Conservation (phyloP, 1,140 invertebrate genomes). For the Brachionus koreanus region DNA sequence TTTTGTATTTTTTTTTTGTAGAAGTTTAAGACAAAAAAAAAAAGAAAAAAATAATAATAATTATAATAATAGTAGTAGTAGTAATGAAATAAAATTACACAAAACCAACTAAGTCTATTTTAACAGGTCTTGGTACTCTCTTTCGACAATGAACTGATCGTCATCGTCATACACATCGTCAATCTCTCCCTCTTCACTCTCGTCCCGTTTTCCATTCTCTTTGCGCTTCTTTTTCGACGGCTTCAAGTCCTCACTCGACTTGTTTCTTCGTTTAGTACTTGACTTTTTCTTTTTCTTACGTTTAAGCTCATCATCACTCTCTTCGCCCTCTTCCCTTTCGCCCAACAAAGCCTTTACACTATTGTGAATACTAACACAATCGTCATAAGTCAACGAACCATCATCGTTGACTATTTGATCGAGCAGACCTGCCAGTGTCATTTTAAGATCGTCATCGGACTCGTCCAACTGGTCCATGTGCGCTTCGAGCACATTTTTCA, state of each 20-base stretch:
- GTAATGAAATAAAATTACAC: neutral
- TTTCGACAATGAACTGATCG: constrained; percentile 1
- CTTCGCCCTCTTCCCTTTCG: neutral
- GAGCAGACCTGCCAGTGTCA: neutral
- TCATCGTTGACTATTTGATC: constrained; percentile 25
- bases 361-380: constrained; percentile 28
- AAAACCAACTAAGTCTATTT: neutral
- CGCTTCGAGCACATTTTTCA: neutral
- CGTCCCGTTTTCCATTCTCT: neutral
- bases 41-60: too few species aligned
- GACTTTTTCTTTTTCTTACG: constrained; percentile 1
- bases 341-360: constrained; percentile 17
- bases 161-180: constrained; percentile 26
- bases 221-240: constrained; percentile 28
- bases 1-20: neutral
- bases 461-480: neutral
- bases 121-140: constrained; percentile 13
- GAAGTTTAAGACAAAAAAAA: neutral
- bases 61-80: neutral
- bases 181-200: constrained; percentile 13
- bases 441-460: neutral
- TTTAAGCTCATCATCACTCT: neutral
- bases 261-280: constrained; percentile 4
- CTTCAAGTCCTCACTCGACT: constrained; percentile 1
- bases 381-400: constrained; percentile 35